Base-by-base conservation (phyloP, 2,888 invertebrate genomes). In the Pyrrhia umbra region DNA sequence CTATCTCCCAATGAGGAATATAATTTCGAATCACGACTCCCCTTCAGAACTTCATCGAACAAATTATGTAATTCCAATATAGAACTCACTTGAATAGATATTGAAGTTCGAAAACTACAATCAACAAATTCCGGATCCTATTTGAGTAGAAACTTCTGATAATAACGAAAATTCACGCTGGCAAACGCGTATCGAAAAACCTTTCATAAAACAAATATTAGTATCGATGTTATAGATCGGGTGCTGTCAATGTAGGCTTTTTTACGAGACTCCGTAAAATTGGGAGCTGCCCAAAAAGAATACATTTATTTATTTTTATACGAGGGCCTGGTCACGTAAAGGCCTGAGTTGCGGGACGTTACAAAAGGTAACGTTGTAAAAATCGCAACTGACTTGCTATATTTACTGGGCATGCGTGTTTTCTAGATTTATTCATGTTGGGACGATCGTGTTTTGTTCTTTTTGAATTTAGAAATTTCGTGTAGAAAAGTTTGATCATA, bases 181-280 rank as follows among this genome's bases (percentile, higher is more conserved):
- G 0, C 46, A 5, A 18, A 27, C 27, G 2, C 10, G 1, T 42
- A 20, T 13, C n/a, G 25, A 51, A 63, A 79, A 80, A 81, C 79
- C 85, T 84, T 83, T 83, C 84, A 86, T 89, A 89, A 89, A 90
- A 85, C 84, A 89, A 88, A 89, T 88, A 90, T 89, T 86, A 88
- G 84, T 85, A 85, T 85, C 82, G 82, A 82, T 83, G 81, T 83
- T 80, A 81, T 80, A 84, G 81, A 85, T 86, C 83, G 83, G 77
- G 62, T 75, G 77, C 83, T 85, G 85, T 88, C 88, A 83, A 82
- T 84, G 70, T 75, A 67, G 78, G 74, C 47, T 69, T 85, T 84
- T 89, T 90, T 90, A 88, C 85, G 88, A 83, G 74, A 64, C 62
- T 59, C 79, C 81, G 82, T 83, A 85, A 85, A 87, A 80, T 80